phyloP scores from a whole-genome alignment of 2,797 vertebrate species.

The Euthynnus affinis region DNA sequence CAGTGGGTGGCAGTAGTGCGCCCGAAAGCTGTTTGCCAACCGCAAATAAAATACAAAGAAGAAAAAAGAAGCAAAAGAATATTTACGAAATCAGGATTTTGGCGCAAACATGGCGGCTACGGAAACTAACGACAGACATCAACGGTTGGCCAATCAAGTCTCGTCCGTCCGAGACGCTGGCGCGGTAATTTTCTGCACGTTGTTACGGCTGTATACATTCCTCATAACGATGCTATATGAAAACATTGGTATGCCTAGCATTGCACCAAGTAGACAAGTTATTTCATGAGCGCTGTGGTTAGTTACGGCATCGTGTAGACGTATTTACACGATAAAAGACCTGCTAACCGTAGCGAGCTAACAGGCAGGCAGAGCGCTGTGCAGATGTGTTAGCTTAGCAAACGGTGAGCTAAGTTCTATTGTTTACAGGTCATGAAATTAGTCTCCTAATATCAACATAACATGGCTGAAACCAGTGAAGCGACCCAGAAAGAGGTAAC shows the following conservation, averaged over 20 bases:
- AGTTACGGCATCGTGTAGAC: no score
- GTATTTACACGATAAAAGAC: not conserved
- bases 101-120: conserved; percentile 60
- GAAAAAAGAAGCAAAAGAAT: no score
- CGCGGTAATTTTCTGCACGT: conserved; percentile 71
- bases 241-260: rapidly evolving
- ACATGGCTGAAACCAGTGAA: conserved; percentile 24
- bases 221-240: not conserved
- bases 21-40: no score
- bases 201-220: conserved; percentile 8
- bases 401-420: conserved; percentile 7
- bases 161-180: conserved; percentile 41
- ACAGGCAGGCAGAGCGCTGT: not conserved
- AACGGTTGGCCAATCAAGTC: conserved; percentile 51
- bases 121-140: conserved; percentile 65
- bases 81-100: not conserved
- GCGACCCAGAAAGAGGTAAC: conserved; percentile 3
- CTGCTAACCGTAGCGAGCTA: conserved; percentile 34
- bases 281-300: rapidly evolving
- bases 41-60: no score
- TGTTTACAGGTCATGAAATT: conserved; percentile 21
- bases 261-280: rapidly evolving
- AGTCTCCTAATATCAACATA: not conserved
- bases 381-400: conserved; percentile 65
- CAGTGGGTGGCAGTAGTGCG: no score